phyloP scores from a whole-genome alignment of 30 jellyfish, hydroid and myxozoan species.

The Aurelia sp. region DNA sequence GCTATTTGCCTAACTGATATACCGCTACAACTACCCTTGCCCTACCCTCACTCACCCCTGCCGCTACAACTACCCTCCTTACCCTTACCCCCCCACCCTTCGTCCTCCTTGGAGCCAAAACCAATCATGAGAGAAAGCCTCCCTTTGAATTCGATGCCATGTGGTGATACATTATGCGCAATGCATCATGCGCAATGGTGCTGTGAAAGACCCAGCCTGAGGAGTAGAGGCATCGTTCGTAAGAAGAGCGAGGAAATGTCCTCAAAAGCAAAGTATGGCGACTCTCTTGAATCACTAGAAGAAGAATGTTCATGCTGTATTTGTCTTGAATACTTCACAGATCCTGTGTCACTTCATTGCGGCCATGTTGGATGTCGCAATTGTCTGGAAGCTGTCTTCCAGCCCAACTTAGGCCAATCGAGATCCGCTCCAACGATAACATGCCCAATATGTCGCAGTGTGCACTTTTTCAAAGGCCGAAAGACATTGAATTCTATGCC shows the following conservation, averaged over 20 bases:
- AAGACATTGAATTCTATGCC: neutral
- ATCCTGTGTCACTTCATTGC: neutral
- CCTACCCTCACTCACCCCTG: too few relatives aligned
- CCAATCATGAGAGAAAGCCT: too few relatives aligned
- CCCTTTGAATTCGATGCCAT: too few relatives aligned
- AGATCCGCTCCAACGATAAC: neutral
- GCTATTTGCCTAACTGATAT: too few relatives aligned
- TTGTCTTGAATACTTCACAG: constrained; percentile 1
- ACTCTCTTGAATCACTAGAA: constrained; percentile 4
- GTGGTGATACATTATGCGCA: too few relatives aligned
- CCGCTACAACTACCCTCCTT: too few relatives aligned
- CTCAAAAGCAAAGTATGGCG: neutral
- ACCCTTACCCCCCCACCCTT: too few relatives aligned
- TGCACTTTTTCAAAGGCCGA: neutral
- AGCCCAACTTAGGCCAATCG: neutral
- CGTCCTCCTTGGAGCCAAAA: too few relatives aligned
- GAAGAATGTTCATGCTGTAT: constrained; percentile 27
- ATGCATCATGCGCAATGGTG: too few relatives aligned
- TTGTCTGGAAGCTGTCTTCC: constrained; percentile 9
- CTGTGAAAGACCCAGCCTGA: too few relatives aligned
- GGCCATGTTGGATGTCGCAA: constrained; percentile 19
- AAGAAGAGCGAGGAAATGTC: neutral
- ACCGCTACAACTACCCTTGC: too few relatives aligned
- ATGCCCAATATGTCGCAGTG: constrained; percentile 30
- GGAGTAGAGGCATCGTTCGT: too few relatives aligned